Conservation (phyloP, 2,888 invertebrate genomes). For the Nomada lathburiana region DNA sequence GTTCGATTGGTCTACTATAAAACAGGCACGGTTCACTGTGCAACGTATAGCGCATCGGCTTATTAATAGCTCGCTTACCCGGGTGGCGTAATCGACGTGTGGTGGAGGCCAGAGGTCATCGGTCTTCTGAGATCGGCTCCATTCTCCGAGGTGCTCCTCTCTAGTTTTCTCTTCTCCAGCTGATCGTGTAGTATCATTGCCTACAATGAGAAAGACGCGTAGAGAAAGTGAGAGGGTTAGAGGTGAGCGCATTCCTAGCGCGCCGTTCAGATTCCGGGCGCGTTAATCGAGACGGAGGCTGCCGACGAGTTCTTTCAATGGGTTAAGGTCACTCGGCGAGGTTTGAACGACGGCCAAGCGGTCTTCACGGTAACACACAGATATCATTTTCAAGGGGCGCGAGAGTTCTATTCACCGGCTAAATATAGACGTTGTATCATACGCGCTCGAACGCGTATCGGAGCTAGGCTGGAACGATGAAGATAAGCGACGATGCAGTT, state of each 20-base stretch:
- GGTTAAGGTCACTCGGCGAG: constrained; percentile 74
- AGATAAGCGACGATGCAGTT: neutral
- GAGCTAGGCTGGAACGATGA: neutral
- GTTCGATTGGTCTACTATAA: neutral
- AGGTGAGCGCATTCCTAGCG: constrained; percentile 19
- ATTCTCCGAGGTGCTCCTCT: constrained; percentile 82
- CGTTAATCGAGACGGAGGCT: constrained; percentile 22
- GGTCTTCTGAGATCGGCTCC: constrained; percentile 78
- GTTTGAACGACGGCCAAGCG: constrained; percentile 75
- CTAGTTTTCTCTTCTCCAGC: constrained; percentile 81
- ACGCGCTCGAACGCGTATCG: neutral
- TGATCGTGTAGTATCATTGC: constrained; percentile 82
- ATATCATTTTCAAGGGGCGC: constrained; percentile 64
- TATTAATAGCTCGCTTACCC: constrained; percentile 73
- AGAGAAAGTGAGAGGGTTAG: neutral
- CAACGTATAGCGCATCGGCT: constrained; percentile 17
- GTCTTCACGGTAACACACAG: constrained; percentile 46
- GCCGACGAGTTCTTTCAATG: constrained; percentile 64
- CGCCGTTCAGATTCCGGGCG: constrained; percentile 12
- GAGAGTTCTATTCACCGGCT: constrained; percentile 63
- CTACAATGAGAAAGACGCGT: constrained; percentile 60
- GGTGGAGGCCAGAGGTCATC: constrained; percentile 75
- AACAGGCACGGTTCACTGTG: neutral
- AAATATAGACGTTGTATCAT: constrained; percentile 69
- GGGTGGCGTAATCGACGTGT: constrained; percentile 80